Conservation (phyloP, 2,797 vertebrate species). For the Potorous gilbertii region DNA sequence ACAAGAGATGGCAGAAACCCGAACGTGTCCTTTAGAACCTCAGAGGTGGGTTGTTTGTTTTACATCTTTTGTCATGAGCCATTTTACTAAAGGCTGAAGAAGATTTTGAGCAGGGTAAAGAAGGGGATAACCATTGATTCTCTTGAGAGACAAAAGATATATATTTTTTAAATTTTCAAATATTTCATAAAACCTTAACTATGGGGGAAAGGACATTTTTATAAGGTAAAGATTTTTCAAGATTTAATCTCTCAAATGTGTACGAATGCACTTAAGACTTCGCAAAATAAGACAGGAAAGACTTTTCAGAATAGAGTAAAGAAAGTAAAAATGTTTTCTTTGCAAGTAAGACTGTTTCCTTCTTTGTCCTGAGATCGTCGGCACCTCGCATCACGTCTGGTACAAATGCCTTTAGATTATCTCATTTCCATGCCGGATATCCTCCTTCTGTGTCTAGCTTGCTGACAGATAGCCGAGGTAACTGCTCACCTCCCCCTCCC, state of each 20-base stretch:
- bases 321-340: neutral
- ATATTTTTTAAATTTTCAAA: conserved; percentile 44
- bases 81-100: conserved; percentile 43
- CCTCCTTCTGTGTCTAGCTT: neutral
- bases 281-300: neutral
- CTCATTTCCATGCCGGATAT: neutral
- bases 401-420: neutral
- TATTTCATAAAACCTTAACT: conserved; percentile 58
- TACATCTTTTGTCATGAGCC: conserved; percentile 8
- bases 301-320: neutral
- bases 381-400: neutral
- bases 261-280: conserved; percentile 39
- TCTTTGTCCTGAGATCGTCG: neutral
- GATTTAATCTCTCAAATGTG: conserved; percentile 37
- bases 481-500: no score
- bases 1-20: conserved; percentile 31
- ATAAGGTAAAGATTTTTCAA: conserved; percentile 26
- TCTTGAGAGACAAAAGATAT: conserved; percentile 27
- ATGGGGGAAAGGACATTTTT: conserved; percentile 25
- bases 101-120: conserved; percentile 15
- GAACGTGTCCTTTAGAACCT: conserved; percentile 54
- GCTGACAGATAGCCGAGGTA: neutral
- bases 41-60: conserved; percentile 41
- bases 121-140: conserved; percentile 17
- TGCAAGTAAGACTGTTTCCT: neutral